These are phyloP conservation scores for Pristionchus arcanus DNA, from an alignment of 2,888 invertebrate genomes.

Conservation along the genomic window DNA sequence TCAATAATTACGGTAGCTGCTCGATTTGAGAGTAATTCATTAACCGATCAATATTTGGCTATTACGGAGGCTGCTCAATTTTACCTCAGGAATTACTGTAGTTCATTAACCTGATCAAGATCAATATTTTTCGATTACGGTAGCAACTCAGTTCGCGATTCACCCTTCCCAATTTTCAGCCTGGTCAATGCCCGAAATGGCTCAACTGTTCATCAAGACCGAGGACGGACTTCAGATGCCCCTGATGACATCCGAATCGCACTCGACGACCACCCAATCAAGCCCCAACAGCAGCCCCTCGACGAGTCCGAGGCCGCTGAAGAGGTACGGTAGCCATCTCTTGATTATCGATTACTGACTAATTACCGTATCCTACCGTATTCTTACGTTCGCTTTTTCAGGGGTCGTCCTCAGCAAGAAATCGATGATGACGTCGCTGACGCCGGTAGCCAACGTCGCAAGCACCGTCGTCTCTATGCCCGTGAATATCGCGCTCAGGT, in stretches of 20 bases:
- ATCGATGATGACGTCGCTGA: constrained; percentile 64
- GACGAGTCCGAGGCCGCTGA: constrained; percentile 11
- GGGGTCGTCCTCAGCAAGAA: constrained; percentile 70
- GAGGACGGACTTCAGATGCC: neutral
- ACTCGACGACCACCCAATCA: neutral
- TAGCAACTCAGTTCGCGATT: too few relatives aligned
- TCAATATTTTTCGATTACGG: too few relatives aligned
- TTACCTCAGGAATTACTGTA: too few relatives aligned
- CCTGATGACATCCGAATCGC: neutral
- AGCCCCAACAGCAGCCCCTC: neutral
- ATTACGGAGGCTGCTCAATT: too few relatives aligned
- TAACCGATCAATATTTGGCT: too few relatives aligned
- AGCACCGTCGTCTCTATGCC: constrained; percentile 66
- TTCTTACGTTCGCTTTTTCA: neutral
- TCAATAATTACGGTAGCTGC: too few relatives aligned
- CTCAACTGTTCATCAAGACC: constrained; percentile 16
- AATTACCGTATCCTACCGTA: neutral
- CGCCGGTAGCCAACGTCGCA: constrained; percentile 67
- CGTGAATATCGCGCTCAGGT: constrained; percentile 63
- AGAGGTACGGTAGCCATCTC: neutral
- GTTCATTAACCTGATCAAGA: too few relatives aligned
- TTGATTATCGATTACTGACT: neutral
- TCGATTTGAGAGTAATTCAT: too few relatives aligned
- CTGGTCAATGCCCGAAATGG: constrained; percentile 15
- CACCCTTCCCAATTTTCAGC: neutral